Conservation (phyloP, 2,113 vertebrate species). For the Anseranas semipalmata region DNA sequence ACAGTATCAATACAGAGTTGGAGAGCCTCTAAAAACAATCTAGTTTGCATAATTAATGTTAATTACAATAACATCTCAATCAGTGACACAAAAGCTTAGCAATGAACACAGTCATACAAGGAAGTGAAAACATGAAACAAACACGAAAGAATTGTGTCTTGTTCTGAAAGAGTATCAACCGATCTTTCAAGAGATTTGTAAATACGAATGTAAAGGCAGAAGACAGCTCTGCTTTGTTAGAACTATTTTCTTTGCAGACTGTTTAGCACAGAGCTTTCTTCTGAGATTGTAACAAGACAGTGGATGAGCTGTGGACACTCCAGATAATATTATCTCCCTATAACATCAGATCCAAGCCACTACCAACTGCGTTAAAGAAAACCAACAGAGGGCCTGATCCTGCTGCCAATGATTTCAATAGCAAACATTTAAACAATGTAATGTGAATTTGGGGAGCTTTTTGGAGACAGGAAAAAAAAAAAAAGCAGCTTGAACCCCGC, state of each 20-base stretch:
- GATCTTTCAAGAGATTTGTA: conserved; percentile 47
- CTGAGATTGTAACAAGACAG: conserved; percentile 2
- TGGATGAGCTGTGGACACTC: conserved; percentile 9
- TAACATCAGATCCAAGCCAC: conserved; percentile 36
- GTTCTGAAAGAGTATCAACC: conserved; percentile 16
- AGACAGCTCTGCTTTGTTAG: conserved; percentile 4
- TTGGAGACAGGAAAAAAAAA: background rate
- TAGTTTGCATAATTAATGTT: conserved; percentile 68
- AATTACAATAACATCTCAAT: conserved; percentile 67
- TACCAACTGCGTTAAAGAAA: conserved; percentile 27
- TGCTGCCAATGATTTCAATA: background rate
- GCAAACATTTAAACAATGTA: background rate
- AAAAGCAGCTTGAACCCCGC: background rate
- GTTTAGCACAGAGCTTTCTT: background rate
- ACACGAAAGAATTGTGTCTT: conserved; percentile 17
- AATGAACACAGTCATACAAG: conserved; percentile 60
- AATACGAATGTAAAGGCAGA: background rate
- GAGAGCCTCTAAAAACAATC: conserved; percentile 63
- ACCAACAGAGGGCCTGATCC: background rate
- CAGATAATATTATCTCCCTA: conserved; percentile 42
- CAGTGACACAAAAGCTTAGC: conserved; percentile 63
- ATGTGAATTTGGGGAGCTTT: background rate
- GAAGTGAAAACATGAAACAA: conserved; percentile 61
- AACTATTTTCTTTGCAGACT: background rate
- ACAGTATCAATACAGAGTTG: conserved; percentile 45